Conservation (phyloP, 1,140 invertebrate genomes). For the Coenobita brevimanus region DNA sequence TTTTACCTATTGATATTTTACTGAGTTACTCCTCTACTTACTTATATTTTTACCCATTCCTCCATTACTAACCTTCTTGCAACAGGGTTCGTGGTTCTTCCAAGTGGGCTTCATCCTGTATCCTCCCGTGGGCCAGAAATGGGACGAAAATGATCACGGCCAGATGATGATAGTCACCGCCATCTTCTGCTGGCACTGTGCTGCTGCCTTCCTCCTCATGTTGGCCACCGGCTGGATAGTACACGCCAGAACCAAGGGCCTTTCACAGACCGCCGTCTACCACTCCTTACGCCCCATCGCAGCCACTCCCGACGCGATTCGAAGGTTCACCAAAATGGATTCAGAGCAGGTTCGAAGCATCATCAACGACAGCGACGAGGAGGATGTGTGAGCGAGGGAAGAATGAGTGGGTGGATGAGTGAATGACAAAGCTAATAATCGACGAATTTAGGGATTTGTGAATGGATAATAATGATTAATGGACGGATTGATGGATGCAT, state of each 20-base stretch:
- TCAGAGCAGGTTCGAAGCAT: slow-evolving; percentile 32
- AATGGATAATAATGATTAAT: too few species aligned
- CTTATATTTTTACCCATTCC: too few species aligned
- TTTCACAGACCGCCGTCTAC: slow-evolving; percentile 17
- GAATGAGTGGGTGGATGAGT: neutral
- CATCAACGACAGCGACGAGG: slow-evolving; percentile 33
- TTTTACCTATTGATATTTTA: too few species aligned
- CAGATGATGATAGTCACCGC: slow-evolving; percentile 76
- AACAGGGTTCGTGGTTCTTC: slow-evolving; percentile 76
- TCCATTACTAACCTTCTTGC: too few species aligned
- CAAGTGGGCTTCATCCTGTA: slow-evolving; percentile 77
- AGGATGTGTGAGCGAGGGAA: slow-evolving; percentile 26
- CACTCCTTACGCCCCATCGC: neutral
- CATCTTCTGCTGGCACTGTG: slow-evolving; percentile 75
- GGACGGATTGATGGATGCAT: too few species aligned
- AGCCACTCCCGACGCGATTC: neutral
- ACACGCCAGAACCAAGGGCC: slow-evolving; percentile 53
- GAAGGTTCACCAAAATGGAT: slow-evolving; percentile 1
- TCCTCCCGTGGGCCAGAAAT: slow-evolving; percentile 73
- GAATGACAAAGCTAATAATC: too few species aligned
- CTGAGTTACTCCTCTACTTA: too few species aligned
- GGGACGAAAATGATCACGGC: slow-evolving; percentile 74
- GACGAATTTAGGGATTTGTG: too few species aligned
- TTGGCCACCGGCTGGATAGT: slow-evolving; percentile 71
- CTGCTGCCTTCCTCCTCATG: slow-evolving; percentile 71